Conservation (phyloP, 2,888 invertebrate species). For the Andrena fulva region DNA sequence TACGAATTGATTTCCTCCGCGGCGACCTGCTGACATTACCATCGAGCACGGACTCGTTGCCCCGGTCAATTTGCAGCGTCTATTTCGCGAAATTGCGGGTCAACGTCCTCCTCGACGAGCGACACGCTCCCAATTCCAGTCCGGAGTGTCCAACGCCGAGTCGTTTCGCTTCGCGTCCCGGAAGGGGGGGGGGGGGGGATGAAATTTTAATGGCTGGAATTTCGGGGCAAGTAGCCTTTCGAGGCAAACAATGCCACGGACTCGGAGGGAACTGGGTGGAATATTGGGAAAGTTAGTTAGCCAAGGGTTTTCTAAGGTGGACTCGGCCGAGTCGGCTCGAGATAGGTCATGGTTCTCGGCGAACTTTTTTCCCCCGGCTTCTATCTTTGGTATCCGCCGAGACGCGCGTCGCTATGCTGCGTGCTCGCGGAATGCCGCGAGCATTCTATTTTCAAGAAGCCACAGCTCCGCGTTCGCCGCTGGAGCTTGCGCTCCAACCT, state of each 20-base stretch:
- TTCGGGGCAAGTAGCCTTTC: no score
- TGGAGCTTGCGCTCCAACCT: constrained; percentile 17
- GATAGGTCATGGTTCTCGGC: constrained; percentile 62
- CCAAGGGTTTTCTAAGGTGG: no score
- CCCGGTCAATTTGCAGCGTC: constrained; percentile 39
- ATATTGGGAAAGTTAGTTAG: no score
- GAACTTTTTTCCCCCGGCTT: constrained; percentile 40
- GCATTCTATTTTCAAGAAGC: constrained; percentile 48
- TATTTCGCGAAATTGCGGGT: constrained; percentile 26
- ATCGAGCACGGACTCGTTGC: constrained; percentile 3
- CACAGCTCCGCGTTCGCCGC: not conserved
- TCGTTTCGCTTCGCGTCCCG: not conserved
- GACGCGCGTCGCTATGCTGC: constrained; percentile 14
- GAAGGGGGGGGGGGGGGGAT: no score
- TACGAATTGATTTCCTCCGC: constrained; percentile 52
- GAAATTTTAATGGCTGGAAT: no score
- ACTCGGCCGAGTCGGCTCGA: not conserved
- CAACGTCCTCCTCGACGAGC: not conserved
- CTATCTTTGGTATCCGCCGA: constrained; percentile 63
- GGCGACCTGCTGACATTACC: constrained; percentile 27
- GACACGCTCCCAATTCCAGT: not conserved
- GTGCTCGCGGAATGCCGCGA: constrained; percentile 24
- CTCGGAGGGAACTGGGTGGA: no score
- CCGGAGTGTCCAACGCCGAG: not conserved
- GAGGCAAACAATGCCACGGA: no score